Conservation (phyloP, 2,888 invertebrate genomes). For the Bhutanitis thaidina region DNA sequence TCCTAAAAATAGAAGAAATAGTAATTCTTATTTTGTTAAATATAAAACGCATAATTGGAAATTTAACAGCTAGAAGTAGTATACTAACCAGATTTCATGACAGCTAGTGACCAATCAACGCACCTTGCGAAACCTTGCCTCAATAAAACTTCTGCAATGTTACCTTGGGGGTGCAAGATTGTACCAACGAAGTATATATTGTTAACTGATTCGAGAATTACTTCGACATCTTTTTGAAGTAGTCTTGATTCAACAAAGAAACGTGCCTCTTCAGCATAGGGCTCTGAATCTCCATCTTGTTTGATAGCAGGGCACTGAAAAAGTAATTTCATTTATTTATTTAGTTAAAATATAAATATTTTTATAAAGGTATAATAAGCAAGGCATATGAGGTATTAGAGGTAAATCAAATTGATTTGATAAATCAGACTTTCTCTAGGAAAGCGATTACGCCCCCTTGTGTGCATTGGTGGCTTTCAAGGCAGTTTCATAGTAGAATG, state of each 20-base stretch:
- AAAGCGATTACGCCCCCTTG: too few relatives aligned
- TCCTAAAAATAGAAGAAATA: constrained; percentile 50
- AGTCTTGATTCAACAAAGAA: constrained; percentile 95
- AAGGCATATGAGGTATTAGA: too few relatives aligned
- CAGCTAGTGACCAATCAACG: constrained; percentile 71
- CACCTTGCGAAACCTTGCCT: constrained; percentile 96
- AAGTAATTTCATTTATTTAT: neutral
- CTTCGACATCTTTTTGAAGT: constrained; percentile 93
- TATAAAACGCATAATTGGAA: too few relatives aligned
- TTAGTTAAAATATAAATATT: too few relatives aligned
- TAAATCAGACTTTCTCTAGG: too few relatives aligned
- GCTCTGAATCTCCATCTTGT: constrained; percentile 85
- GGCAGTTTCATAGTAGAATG: too few relatives aligned
- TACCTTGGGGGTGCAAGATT: constrained; percentile 93
- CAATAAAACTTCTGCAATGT: constrained; percentile 95
- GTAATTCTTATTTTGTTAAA: neutral
- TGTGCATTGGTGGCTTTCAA: too few relatives aligned
- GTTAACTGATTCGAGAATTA: constrained; percentile 94
- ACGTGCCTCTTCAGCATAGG: constrained; percentile 92
- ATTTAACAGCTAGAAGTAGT: too few relatives aligned
- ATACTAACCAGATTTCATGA: constrained; percentile 68
- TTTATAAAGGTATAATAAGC: too few relatives aligned
- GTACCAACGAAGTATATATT: constrained; percentile 97
- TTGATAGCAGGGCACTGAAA: constrained; percentile 88
- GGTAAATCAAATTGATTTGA: too few relatives aligned